Base-by-base conservation (phyloP, 2,113 vertebrate genomes). In the Pterocles burchelli region DNA sequence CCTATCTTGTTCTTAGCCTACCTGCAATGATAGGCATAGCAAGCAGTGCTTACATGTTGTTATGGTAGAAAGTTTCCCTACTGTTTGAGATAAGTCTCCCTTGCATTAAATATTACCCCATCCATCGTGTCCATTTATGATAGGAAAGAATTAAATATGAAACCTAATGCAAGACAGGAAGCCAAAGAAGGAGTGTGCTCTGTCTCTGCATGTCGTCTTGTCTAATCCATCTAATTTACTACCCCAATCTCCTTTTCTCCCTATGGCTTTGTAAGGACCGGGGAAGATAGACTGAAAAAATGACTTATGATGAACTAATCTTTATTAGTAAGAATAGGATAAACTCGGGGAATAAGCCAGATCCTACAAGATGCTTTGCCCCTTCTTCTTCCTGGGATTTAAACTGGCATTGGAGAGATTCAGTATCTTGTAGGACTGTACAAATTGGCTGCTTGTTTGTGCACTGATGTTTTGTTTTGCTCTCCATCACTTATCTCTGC, bases 341-440 rank as follows among this genome's bases (percentile, higher is more conserved):
- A 57, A 91, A 61, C n/a, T n/a, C 3, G 1, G 45, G 15, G 52
- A 72, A 63, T 3, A 38, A 77, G 34, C 5, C 38, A 63, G 14
- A n/a, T 68, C n/a, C 49, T 61, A 49, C 49, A 58, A 29, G 48
- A 6, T 5, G 2, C 29, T 94, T 83, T 61, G 14, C 38, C 5
- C 14, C 24, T 85, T 72, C 4, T 3, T 38, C n/a, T 66, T 73
- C 36, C 19, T 26, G 65, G 28, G 55, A 7, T 13, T 76, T 34
- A 46, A 66, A 24, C 21, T 17, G 41, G 8, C 3, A 0, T 8
- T 8, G 0, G 4, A 51, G 48, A 24, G 33, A n/a, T 16, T 46
- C 28, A 14, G 0, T 8, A 29, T 18, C 58, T 28, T 38, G 25
- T 4, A 55, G 48, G 3, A 7, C 57, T 38, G 28, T 26, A 36